A percentile compares a stretch with the other conserved stretches of the same genome.
Conservation (phyloP, 2,888 invertebrate genomes). For the Cephus runcator region DNA sequence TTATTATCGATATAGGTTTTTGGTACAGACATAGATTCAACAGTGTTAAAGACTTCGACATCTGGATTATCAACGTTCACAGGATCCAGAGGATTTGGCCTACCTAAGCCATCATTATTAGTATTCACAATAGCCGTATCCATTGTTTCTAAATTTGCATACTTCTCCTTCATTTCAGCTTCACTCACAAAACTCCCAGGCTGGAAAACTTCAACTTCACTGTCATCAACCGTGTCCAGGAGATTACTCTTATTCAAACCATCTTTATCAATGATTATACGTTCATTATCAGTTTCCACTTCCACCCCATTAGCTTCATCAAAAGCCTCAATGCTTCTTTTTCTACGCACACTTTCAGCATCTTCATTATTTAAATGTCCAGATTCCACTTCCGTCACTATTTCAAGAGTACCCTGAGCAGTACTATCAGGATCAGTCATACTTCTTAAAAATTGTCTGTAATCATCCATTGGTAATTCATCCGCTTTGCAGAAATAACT, state of each 20-base stretch:
- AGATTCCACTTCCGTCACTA: not conserved
- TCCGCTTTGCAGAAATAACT: not conserved
- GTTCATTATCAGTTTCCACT: not conserved
- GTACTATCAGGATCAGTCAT: not conserved
- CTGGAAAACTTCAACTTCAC: not conserved
- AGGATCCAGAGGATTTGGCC: not conserved
- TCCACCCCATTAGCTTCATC: not conserved
- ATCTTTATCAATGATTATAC: not conserved
- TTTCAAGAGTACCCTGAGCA: not conserved
- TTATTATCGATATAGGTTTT: not conserved
- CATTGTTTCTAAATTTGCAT: not conserved
- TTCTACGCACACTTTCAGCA: not conserved
- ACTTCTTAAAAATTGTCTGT: not conserved
- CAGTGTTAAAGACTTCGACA: constrained; percentile 12
- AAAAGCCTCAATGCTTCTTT: not conserved
- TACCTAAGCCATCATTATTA: not conserved
- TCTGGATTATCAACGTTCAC: constrained; percentile 8
- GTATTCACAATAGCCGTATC: not conserved
- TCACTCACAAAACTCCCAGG: not conserved
- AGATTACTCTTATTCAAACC: not conserved
- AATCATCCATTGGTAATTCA: not conserved
- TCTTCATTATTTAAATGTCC: not conserved
- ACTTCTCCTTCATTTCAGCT: not conserved
- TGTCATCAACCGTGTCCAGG: not conserved
- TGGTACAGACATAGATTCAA: constrained; percentile 1